A percentile compares a stretch with the other conserved stretches of the same genome.
Conservation (phyloP, 1,140 invertebrate genomes). For the Ectropis grisescens region DNA sequence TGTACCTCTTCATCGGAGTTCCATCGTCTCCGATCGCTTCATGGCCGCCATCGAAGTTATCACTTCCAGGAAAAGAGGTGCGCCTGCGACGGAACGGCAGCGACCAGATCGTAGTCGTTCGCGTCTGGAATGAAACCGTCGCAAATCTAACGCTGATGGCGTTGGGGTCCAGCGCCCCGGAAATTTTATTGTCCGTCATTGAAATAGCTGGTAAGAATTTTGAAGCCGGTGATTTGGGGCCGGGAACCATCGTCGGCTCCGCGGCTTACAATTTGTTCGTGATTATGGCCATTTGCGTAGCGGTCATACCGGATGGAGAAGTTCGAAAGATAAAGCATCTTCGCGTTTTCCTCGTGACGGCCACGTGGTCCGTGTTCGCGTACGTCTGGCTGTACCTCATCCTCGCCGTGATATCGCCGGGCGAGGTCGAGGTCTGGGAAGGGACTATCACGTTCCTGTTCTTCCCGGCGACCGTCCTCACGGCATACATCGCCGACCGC, state of each 20-base stretch:
- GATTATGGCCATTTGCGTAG: constrained; percentile 96
- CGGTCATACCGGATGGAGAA: constrained; percentile 92
- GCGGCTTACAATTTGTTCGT: constrained; percentile 99
- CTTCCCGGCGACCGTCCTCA: constrained; percentile 96
- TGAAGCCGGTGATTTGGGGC: constrained; percentile 95
- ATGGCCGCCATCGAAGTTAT: constrained; percentile 99
- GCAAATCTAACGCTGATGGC: constrained; percentile 99
- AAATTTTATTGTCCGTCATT: constrained; percentile 97
- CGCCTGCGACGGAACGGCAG: constrained; percentile 88
- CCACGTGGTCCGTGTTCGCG: constrained; percentile 97
- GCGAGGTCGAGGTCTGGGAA: constrained; percentile 95
- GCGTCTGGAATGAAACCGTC: constrained; percentile 98
- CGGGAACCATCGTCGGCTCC: constrained; percentile 98
- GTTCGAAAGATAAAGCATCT: constrained; percentile 96
- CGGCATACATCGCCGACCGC: constrained; percentile 97
- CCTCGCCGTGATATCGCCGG: constrained; percentile 86
- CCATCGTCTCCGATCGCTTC: constrained; percentile 98
- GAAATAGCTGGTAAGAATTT: constrained; percentile 95
- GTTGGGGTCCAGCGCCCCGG: constrained; percentile 98
- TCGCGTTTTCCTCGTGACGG: constrained; percentile 97
- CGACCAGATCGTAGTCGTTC: constrained; percentile 89
- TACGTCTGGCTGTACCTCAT: constrained; percentile 99
- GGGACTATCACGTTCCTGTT: constrained; percentile 95
- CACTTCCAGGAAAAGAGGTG: constrained; percentile 96
- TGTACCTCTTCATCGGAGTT: constrained; percentile 99